Evolutionary conservation across 2,797 vertebrate genomes (phyloP), one percentile per base, ranked within the genome.

Genomic region (Catamblyrhynchus diadema): DNA sequence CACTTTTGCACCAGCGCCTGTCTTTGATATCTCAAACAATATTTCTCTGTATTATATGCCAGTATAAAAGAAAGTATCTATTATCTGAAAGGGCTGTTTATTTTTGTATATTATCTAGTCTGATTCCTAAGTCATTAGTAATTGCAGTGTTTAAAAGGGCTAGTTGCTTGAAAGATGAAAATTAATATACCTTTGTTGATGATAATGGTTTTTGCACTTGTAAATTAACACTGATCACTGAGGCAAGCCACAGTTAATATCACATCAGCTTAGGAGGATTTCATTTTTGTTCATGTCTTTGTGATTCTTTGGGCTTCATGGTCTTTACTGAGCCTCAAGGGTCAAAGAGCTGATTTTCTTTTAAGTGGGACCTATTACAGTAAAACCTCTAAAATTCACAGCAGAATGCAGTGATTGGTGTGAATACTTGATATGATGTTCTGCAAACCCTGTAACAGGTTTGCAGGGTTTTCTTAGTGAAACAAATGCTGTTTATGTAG

Each of bases 341-440:
- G 81, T 61, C 61, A 50, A 57, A 64, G 50, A 80, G 42, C n/a
- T 85, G 75, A 84, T 94, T 93, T 95, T 87, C 54, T 73, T 81
- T 71, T 39, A 77, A 87, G 64, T 87, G 64, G 39, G 67, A 82
- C 64, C 74, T 85, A 33, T 90, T 67, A 53, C 5, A 35, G 33
- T 77, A 64, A 67, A 84, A 50, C 18, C 33, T 70, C 53, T 70
- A 50, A 92, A 93, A 80, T 50, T 84, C 80, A 39, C 23, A 73
- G 28, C 23, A 66, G 50, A 94, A 79, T 67, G 33, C 53, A 66
- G 19, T 61, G 59, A 39, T 89, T 62, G 64, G 10, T 59, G 16
- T 12, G 66, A 92, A 86, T 89, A 50, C 32, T 37, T 69, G 41
- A 53, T 57, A 57, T 35, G 45, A 37, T 7, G 61, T 92, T 80